phyloP scores from a whole-genome alignment of 2,888 invertebrate genomes.

The Tillus elongatus region DNA sequence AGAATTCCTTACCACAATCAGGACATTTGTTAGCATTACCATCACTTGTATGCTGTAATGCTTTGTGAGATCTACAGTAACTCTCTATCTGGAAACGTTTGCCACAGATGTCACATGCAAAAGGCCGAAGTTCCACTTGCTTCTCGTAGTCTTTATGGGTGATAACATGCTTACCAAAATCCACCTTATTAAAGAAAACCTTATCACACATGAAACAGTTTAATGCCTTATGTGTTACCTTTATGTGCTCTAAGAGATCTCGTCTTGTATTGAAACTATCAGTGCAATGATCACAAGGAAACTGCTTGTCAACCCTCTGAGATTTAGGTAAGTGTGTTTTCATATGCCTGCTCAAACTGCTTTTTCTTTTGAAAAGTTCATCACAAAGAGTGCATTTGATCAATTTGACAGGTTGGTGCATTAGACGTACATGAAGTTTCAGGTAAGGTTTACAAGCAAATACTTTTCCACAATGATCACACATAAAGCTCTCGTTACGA shows the following conservation, averaged over 20 bases:
- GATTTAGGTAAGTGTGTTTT: background rate
- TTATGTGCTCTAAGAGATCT: background rate
- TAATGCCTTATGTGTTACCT: background rate
- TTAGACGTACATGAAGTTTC: background rate
- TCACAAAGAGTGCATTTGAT: background rate
- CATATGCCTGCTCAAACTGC: background rate
- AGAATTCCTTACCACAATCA: constrained; percentile 1
- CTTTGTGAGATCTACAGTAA: constrained; percentile 2
- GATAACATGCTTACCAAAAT: background rate
- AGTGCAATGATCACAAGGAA: background rate
- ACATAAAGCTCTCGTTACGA: background rate
- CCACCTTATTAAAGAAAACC: constrained; percentile 2
- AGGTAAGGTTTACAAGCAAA: constrained; percentile 4
- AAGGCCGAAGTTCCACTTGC: background rate
- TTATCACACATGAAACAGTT: background rate
- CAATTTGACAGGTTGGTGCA: background rate
- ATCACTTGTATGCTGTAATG: background rate
- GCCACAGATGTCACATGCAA: background rate
- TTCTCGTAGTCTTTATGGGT: constrained; percentile 2
- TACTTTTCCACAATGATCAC: background rate
- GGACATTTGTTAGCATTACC: background rate
- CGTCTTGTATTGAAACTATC: background rate
- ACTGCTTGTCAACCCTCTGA: background rate
- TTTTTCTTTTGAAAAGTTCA: background rate
- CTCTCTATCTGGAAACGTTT: background rate